Evolutionary conservation across 1,140 invertebrate genomes (phyloP).

Genomic region (Meteorus sp.): DNA sequence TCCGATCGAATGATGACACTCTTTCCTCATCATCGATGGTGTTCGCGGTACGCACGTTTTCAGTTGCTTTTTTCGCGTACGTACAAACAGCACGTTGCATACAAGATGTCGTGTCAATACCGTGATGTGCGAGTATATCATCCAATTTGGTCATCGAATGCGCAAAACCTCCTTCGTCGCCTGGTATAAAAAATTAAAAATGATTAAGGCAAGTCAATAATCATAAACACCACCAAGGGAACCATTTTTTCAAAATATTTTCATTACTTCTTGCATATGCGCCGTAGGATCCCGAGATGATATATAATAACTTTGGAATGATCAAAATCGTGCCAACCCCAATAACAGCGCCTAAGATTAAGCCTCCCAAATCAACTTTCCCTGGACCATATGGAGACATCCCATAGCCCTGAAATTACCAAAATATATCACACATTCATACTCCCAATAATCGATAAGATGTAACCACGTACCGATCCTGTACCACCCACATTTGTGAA

Average conservation of each 20-base stretch:
- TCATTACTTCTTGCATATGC: slow-evolving; percentile 70
- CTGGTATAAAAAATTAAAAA: slow-evolving; percentile 48
- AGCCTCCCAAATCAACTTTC: slow-evolving; percentile 81
- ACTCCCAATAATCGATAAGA: slow-evolving; percentile 15
- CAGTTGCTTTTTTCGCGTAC: slow-evolving; percentile 69
- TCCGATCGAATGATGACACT: slow-evolving; percentile 66
- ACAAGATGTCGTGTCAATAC: slow-evolving; percentile 77
- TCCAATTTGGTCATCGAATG: slow-evolving; percentile 73
- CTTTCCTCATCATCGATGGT: slow-evolving; percentile 61
- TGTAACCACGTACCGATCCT: slow-evolving; percentile 35
- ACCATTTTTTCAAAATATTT: slow-evolving; percentile 9
- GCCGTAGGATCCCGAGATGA: slow-evolving; percentile 70
- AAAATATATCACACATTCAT: no score
- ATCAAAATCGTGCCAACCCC: slow-evolving; percentile 78
- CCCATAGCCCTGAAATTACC: slow-evolving; percentile 55
- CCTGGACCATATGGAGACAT: slow-evolving; percentile 66
- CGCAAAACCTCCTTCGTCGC: slow-evolving; percentile 67
- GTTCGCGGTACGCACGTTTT: slow-evolving; percentile 35
- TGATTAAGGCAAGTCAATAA: slow-evolving; percentile 10
- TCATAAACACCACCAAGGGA: slow-evolving; percentile 10
- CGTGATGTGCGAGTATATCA: slow-evolving; percentile 69
- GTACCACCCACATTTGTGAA: slow-evolving; percentile 48
- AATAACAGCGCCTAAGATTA: slow-evolving; percentile 75
- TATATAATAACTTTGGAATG: slow-evolving; percentile 74
- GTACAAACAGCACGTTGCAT: slow-evolving; percentile 77